These are phyloP conservation scores for Cerastis leucographa DNA, from an alignment of 2,888 invertebrate genomes.

Conservation along the genomic window DNA sequence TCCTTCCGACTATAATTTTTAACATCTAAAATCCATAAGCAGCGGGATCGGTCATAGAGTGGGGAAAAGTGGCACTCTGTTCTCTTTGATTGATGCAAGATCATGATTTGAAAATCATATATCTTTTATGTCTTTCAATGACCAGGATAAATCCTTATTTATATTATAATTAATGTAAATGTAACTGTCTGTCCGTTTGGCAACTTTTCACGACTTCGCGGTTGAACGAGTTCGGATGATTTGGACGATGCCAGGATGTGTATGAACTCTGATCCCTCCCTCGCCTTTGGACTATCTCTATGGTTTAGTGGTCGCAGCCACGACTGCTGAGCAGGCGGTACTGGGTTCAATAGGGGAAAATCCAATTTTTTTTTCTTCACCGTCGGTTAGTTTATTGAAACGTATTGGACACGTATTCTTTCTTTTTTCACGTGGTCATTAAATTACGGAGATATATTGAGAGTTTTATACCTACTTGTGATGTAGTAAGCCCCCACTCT, in stretches of 20 bases:
- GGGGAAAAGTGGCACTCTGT: slow-evolving; percentile 31
- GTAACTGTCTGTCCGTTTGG: background rate
- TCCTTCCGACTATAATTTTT: slow-evolving; percentile 42
- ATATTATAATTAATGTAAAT: background rate
- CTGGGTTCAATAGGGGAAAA: too few relatives aligned
- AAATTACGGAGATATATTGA: too few relatives aligned
- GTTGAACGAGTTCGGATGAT: background rate
- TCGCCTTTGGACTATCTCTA: background rate
- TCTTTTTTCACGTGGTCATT: too few relatives aligned
- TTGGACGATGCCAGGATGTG: background rate
- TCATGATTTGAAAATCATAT: slow-evolving; percentile 20
- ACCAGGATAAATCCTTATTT: slow-evolving; percentile 13
- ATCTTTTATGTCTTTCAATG: slow-evolving; percentile 16
- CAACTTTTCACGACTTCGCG: background rate
- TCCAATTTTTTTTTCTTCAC: too few relatives aligned
- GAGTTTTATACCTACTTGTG: too few relatives aligned
- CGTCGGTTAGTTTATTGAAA: too few relatives aligned
- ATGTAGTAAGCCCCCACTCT: too few relatives aligned
- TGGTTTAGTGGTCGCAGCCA: too few relatives aligned
- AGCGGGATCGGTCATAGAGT: slow-evolving; percentile 9
- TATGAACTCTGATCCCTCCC: background rate
- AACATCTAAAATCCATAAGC: slow-evolving; percentile 42
- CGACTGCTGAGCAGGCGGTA: too few relatives aligned
- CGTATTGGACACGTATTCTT: too few relatives aligned
- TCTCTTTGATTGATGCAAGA: slow-evolving; percentile 38